Base-by-base conservation (phyloP, 2,113 vertebrate species). In the Ancistrus triradiatus region DNA sequence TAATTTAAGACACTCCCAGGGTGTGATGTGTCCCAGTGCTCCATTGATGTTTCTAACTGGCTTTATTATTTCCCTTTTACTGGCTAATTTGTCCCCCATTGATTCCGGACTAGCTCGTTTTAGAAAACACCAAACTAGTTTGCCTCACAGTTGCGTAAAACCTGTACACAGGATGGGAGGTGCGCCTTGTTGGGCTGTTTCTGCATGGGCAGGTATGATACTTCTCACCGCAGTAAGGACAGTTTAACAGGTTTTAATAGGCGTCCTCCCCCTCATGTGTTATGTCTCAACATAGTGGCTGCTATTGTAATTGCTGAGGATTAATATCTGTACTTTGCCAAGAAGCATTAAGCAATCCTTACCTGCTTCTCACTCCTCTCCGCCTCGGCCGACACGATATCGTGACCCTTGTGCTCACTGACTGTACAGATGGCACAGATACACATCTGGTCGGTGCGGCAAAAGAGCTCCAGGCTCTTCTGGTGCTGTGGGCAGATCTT, bases 381-480 rank as follows among this genome's bases (percentile, higher is more conserved):
- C 2, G 86, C 85, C 76, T 90, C 88, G 4, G 88, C 88, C 10
- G 87, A 89, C 47, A 88, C 86, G 1, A 89, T 87, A 76, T 89
- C 85, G 14, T 90, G 88, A 28, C 87, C 87, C 44, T 65, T 81
- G 81, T 90, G 88, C 35, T 90, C 88, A 27, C 86, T 89, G 80
- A 90, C 87, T 0, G 88, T 89, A 80, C 91, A 91, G 59, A 90
- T 69, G 7, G 66, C 17, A 2, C 91, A 93, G 77, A 91, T 76
- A 22, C 74, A 88, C 73, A 68, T 80, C 31, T 78, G 77, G 9
- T 93, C 89, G 0, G 77, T 66, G 24, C 79, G 77, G 64, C 91
- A 92, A 83, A 88, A 91, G 22, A 85, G 86, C 70, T 93, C 90
- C 81, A 90, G 75, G 56, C 84, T 75, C 69, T 86, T 88, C 78